Base-by-base conservation (phyloP, 1,140 invertebrate species). In the Mamestra configurata region DNA sequence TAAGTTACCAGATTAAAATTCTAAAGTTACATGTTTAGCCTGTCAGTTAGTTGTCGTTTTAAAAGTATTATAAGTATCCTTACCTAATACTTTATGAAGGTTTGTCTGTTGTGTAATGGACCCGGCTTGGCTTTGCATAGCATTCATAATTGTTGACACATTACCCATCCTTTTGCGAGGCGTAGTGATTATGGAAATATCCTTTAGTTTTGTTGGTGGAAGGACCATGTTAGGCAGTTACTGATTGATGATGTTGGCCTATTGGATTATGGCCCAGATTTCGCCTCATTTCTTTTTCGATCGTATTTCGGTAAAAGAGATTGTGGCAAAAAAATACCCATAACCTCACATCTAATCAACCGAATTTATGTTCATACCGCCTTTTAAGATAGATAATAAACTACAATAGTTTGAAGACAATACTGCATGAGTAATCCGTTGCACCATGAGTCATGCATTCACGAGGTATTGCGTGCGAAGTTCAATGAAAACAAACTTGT, bases 51-150 rank as follows among this genome's bases (percentile, higher is more conserved):
- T 70, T 70, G 66, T 70, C 66, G 66, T 49, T 70, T 70, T 70
- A 70, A 70, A 68, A 70, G 66, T 70, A 70, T 70, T 70, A 70
- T 49, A 68, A 70, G 66, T 70, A 70, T 46, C 66, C 40, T 70
- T 70, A 24, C 13, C 10, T 70, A 24, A 37, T 61, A 46, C n/a
- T 27, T n/a, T 27, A 10, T 46, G 10, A 68, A 61, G 59, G 27
- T 24, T 70, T 27, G 40, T 49, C 24, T n/a, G 40, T 70, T 70
- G 15, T 24, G 6, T 27, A 22, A 27, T 70, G 4, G 15, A 13
- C 40, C 11, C 7, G 10, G 40, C 11, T 49, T 0, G 43, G 43
- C 43, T 49, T 49, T 49, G 43, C 43, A 49, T 49, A n/a, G 10
- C 11, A 4, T n/a, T 49, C 43, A 13, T 49, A 13, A 43, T 13